A percentile compares a stretch with the other conserved stretches of the same genome.
Conservation (phyloP, 2,113 vertebrate genomes). For the Emydura subglobosa region DNA sequence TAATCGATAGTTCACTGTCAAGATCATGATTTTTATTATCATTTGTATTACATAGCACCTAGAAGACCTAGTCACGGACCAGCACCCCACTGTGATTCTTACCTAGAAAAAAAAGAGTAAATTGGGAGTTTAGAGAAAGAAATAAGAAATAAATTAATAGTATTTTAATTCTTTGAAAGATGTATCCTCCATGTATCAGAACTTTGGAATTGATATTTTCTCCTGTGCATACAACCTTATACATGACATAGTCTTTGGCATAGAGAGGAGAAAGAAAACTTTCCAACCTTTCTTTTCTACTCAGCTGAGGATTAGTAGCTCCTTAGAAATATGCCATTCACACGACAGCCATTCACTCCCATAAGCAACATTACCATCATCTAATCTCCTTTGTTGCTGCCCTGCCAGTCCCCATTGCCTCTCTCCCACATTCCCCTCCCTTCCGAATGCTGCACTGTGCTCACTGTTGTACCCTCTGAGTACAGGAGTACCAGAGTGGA, state of each 20-base stretch:
- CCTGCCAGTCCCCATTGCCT: not conserved
- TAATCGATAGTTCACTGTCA: not conserved
- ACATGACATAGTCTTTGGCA: not conserved
- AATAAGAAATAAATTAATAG: not conserved
- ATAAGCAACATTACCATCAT: not conserved
- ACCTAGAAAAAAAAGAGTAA: not conserved
- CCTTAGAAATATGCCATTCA: not conserved
- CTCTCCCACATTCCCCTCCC: not conserved
- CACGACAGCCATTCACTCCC: not conserved
- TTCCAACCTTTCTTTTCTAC: not conserved
- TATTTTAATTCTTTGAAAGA: not conserved
- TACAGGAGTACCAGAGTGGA: no score
- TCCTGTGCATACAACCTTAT: not conserved
- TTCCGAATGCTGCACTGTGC: no score
- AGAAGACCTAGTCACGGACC: not conserved
- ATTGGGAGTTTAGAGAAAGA: not conserved
- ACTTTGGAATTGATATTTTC: not conserved
- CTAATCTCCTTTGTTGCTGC: not conserved
- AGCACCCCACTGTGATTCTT: not conserved
- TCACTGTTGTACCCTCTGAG: no score
- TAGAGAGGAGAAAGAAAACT: not conserved
- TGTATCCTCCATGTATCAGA: not conserved
- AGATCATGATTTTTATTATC: not conserved
- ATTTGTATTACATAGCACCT: not conserved
- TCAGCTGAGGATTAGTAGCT: not conserved